Conservation (phyloP, 2,888 invertebrate genomes). For the Cephus rjabovi region DNA sequence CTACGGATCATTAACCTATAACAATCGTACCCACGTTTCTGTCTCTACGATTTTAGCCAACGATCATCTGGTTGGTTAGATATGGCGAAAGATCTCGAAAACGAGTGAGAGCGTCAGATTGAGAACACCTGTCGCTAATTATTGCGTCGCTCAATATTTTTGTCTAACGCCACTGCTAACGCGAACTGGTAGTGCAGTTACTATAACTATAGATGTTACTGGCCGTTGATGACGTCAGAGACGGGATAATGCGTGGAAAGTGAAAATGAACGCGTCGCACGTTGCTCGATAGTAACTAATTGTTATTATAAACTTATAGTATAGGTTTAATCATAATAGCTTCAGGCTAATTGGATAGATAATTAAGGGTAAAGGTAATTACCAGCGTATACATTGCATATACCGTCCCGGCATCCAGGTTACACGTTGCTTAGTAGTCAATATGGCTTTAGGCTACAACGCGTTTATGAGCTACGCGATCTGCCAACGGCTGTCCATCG, state of each 20-base stretch:
- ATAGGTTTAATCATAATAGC: conserved; percentile 66
- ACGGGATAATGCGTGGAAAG: conserved; percentile 44
- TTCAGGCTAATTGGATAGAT: conserved; percentile 66
- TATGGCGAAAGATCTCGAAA: background rate
- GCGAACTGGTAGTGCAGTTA: background rate
- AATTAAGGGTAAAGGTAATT: conserved; percentile 67
- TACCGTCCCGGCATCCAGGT: conserved; percentile 43
- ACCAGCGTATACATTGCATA: conserved; percentile 55
- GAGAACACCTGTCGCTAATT: background rate
- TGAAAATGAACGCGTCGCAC: conserved; percentile 53
- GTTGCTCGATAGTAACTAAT: conserved; percentile 64
- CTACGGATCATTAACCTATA: conserved; percentile 30
- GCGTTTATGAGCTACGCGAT: conserved; percentile 53
- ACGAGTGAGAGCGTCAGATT: background rate
- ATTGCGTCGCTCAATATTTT: background rate
- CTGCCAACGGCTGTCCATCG: conserved; percentile 52
- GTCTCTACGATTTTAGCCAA: background rate
- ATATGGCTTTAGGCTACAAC: conserved; percentile 60
- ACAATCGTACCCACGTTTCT: conserved; percentile 24
- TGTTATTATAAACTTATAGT: conserved; percentile 67
- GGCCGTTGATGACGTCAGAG: conserved; percentile 4
- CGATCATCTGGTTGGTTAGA: background rate
- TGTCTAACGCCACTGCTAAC: background rate
- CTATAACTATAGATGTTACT: background rate
- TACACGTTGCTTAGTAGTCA: conserved; percentile 56